Evolutionary conservation across 64 coral and sea anemone genomes (phyloP).

Genomic region (Montipora cactus): DNA sequence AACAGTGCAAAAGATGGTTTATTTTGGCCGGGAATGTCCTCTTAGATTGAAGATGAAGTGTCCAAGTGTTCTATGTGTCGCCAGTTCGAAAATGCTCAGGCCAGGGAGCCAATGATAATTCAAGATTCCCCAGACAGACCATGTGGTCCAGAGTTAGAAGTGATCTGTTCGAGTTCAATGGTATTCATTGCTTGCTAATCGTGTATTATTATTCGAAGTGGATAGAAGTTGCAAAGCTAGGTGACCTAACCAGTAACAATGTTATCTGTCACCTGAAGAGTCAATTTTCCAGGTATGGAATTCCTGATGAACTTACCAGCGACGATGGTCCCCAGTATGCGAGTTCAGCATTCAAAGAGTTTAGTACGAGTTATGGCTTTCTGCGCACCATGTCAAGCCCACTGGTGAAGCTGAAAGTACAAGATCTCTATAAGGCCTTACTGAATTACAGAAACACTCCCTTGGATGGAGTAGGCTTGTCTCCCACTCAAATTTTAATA

Average conservation of each 20-base stretch:
- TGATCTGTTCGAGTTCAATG: conserved; percentile 60
- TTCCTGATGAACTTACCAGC: conserved; percentile 60
- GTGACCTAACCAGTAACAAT: conserved; percentile 2
- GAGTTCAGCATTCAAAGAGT: conserved; percentile 48
- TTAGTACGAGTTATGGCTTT: conserved; percentile 40
- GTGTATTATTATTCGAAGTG: conserved; percentile 72
- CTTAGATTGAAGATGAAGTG: conserved; percentile 49
- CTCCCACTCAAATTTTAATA: conserved; percentile 59
- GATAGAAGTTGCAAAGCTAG: conserved; percentile 61
- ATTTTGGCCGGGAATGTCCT: conserved; percentile 37
- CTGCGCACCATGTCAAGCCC: conserved; percentile 26
- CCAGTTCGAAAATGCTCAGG: neutral
- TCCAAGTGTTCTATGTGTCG: conserved; percentile 22
- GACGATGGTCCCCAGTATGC: conserved; percentile 24
- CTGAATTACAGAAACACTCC: too few species aligned
- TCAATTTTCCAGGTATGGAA: conserved; percentile 64
- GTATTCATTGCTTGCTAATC: conserved; percentile 25
- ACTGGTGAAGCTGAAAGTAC: neutral
- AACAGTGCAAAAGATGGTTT: conserved; percentile 54
- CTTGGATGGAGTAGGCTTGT: conserved; percentile 16
- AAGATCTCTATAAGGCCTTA: conserved; percentile 48
- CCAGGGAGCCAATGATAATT: conserved; percentile 61
- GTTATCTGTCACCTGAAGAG: conserved; percentile 43
- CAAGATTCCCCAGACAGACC: conserved; percentile 58
- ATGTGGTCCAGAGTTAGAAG: conserved; percentile 75